Conservation (phyloP, 1,140 invertebrate species). For the Sminthurinus signatus region DNA sequence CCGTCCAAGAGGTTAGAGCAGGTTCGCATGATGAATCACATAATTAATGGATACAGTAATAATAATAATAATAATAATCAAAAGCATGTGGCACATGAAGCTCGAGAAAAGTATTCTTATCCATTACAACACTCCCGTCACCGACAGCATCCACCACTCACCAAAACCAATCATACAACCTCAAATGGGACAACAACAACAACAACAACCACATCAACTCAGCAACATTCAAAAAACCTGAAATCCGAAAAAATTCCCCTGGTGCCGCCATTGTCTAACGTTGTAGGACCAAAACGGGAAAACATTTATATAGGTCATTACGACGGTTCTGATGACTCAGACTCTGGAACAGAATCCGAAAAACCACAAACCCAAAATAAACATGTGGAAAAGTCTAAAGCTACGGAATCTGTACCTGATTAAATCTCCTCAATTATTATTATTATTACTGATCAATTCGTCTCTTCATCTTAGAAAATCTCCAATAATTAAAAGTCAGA, state of each 20-base stretch:
- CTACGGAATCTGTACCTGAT: too few species aligned
- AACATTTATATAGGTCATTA: slow-evolving; percentile 16
- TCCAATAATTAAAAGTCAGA: too few species aligned
- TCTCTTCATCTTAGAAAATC: too few species aligned
- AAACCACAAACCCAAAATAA: too few species aligned
- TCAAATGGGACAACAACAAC: not conserved
- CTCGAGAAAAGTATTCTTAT: not conserved
- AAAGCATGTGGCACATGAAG: not conserved
- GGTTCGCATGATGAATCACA: not conserved
- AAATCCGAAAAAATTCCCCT: not conserved
- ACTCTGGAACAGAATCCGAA: slow-evolving; percentile 7
- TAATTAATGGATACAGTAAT: not conserved
- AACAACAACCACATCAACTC: not conserved
- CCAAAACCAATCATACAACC: not conserved
- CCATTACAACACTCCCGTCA: not conserved
- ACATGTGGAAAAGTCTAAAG: too few species aligned
- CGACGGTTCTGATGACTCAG: slow-evolving; percentile 12
- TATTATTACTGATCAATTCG: too few species aligned
- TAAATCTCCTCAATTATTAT: too few species aligned
- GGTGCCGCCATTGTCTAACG: not conserved
- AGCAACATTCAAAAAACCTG: not conserved
- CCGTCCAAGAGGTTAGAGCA: not conserved
- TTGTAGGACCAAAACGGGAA: slow-evolving; percentile 3
- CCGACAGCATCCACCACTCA: not conserved
- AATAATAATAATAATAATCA: not conserved